Evolutionary conservation across 2,888 invertebrate species (phyloP), one percentile per base, ranked within the genome.

Genomic region (Azorinus chamasolen): DNA sequence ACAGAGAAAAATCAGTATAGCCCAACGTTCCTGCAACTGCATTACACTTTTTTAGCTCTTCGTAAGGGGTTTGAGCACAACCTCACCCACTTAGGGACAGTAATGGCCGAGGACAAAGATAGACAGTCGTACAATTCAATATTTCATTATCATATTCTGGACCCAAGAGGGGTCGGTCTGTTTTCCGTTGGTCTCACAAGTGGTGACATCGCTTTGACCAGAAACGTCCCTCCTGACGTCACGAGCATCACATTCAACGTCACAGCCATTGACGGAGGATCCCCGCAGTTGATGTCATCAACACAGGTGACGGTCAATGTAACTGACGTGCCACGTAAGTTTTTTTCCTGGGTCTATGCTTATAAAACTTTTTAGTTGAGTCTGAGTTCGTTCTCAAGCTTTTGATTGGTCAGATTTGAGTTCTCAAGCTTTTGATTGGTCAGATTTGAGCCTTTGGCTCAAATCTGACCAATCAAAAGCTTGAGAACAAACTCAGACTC

Each of bases 311-410:
- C 63, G 1, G 73, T 88, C 0, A 57, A 63, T 6, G 68, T 89
- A 18, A 79, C 83, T 0, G 82, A 84, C 24, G 54, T 87, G 25
- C 77, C 78, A 69, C 86, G 89, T 89, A 74, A 87, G 89, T 85
- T 39, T 14, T 45, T n/a, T n/a, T n/a, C n/a, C n/a, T n/a, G n/a
- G n/a, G n/a, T n/a, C n/a, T n/a, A n/a, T n/a, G n/a, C n/a, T n/a
- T n/a, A n/a, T n/a, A n/a, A n/a, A n/a, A n/a, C n/a, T n/a, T n/a
- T n/a, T n/a, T n/a, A n/a, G n/a, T n/a, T n/a, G n/a, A n/a, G n/a
- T n/a, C n/a, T n/a, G n/a, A n/a, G n/a, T n/a, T n/a, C n/a, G n/a
- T n/a, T n/a, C n/a, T n/a, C n/a, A n/a, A n/a, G n/a, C n/a, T n/a
- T n/a, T n/a, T n/a, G n/a, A n/a, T n/a, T n/a, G n/a, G n/a, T n/a